Conservation (phyloP, 2,797 vertebrate species). For the Urosaurus nigricauda region DNA sequence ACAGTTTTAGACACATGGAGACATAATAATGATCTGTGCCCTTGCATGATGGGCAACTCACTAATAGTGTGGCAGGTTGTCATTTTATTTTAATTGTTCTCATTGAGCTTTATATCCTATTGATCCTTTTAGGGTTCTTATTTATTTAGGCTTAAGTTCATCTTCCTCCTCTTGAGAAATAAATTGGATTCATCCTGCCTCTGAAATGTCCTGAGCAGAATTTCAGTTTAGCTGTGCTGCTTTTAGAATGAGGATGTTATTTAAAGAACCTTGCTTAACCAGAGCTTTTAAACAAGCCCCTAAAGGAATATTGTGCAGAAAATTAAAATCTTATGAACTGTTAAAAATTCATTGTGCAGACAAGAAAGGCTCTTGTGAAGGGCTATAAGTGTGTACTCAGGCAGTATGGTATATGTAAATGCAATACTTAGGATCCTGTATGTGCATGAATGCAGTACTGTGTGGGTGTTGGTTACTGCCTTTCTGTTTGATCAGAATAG, state of each 20-base stretch:
- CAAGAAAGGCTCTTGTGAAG: background rate
- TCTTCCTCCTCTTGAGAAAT: background rate
- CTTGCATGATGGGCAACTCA: background rate
- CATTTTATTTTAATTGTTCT: background rate
- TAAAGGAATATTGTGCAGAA: constrained; percentile 2
- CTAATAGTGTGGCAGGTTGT: background rate
- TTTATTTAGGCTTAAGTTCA: background rate
- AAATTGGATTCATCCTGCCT: background rate
- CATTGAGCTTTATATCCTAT: background rate
- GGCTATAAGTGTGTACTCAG: background rate
- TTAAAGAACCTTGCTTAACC: constrained; percentile 8
- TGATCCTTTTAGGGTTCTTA: background rate
- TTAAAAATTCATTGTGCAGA: background rate
- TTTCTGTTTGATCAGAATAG: background rate
- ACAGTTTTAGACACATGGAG: background rate
- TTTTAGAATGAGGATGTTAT: background rate
- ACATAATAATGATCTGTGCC: background rate
- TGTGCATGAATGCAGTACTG: background rate
- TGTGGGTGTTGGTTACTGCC: background rate
- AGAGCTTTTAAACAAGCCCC: background rate
- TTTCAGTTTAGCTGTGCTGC: background rate
- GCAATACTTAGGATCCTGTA: background rate
- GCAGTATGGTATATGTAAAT: background rate
- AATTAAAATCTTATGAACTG: background rate
- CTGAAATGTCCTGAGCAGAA: constrained; percentile 7